Conservation (phyloP, 92 coral and sea anemone genomes). For the Zoanthus sociatus region DNA sequence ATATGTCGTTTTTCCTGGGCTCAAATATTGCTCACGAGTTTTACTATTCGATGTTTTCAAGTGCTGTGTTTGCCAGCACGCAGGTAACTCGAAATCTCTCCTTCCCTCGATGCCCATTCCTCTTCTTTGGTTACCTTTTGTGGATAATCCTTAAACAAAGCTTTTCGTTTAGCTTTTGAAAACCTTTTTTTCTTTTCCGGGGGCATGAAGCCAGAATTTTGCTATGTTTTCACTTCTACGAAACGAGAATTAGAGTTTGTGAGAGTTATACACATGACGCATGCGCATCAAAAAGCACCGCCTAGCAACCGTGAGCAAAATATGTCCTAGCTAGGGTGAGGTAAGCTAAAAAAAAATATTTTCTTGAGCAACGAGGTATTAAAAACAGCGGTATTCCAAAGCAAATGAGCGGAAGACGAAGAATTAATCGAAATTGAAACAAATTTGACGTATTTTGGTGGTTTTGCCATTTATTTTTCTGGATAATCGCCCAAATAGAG, state of each 20-base stretch:
- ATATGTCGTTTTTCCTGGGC: constrained; percentile 9
- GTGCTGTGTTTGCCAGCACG: neutral
- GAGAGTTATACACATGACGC: neutral
- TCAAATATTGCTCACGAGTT: constrained; percentile 2
- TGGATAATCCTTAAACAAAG: constrained; percentile 24
- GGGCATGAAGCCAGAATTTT: constrained; percentile 15
- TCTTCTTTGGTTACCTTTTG: constrained; percentile 24
- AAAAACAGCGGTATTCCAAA: constrained; percentile 35
- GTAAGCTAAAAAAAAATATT: constrained; percentile 16
- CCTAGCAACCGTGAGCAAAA: constrained; percentile 24
- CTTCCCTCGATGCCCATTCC: constrained; percentile 9
- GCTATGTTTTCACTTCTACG: neutral
- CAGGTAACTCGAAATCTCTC: constrained; percentile 12
- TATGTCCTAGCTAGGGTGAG: constrained; percentile 38
- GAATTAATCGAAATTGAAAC: constrained; percentile 14
- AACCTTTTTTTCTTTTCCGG: constrained; percentile 18
- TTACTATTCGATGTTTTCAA: neutral
- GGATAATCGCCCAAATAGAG: constrained; percentile 20
- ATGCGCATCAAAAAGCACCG: neutral
- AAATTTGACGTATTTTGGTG: constrained; percentile 27
- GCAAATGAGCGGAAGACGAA: constrained; percentile 31
- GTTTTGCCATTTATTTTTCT: constrained; percentile 28
- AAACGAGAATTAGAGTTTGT: constrained; percentile 15
- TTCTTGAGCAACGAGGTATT: constrained; percentile 27
- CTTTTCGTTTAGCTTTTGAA: constrained; percentile 35